Base-by-base conservation (phyloP, 2,888 invertebrate genomes). In the Agrilus cyanescens region DNA sequence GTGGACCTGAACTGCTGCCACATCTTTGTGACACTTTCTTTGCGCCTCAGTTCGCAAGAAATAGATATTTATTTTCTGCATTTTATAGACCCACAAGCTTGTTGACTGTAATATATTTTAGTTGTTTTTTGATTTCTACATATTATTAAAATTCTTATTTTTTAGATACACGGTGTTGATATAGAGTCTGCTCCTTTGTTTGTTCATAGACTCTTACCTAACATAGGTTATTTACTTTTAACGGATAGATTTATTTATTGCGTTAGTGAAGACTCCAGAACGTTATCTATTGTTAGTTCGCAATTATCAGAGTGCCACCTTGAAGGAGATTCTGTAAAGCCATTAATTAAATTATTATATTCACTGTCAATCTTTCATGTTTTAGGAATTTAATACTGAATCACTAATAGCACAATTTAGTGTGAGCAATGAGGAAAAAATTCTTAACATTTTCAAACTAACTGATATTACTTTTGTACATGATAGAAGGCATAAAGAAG, bases 161-260 rank as follows among this genome's bases (percentile, higher is more conserved):
- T 67, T 34, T 57, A 80, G 78, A 71, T 84, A 46, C 81, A 82
- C 59, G 76, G 75, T 53, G 75, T 78, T 50, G 76, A 78, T 57
- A 70, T 80, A 38, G 78, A 77, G 53, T 68, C 77, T 43, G 74
- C 76, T 46, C 82, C 83, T 10, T 62, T 82, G 44, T 80, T 76
- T 62, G 71, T 80, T 37, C 80, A 84, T 60, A 81, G 80, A 65
- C 67, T 85, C 52, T 78, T 80, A 33, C 68, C 73, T 32, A 71
- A 74, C 42, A 76, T 76, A 54, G 67, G 71, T 53, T 73, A 74
- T 49, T 67, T 82, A 53, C 63, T 83, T 46, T 69, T 84, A 39
- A 79, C 82, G 20, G 81, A 81, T 57, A 74, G 75, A 54, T 69
- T 85, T 48, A 74, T 84, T 54, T 83, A 79, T 57, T 69, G 76